Base-by-base conservation (phyloP, 2,888 invertebrate genomes). In the Arrhopalites spinosus region DNA sequence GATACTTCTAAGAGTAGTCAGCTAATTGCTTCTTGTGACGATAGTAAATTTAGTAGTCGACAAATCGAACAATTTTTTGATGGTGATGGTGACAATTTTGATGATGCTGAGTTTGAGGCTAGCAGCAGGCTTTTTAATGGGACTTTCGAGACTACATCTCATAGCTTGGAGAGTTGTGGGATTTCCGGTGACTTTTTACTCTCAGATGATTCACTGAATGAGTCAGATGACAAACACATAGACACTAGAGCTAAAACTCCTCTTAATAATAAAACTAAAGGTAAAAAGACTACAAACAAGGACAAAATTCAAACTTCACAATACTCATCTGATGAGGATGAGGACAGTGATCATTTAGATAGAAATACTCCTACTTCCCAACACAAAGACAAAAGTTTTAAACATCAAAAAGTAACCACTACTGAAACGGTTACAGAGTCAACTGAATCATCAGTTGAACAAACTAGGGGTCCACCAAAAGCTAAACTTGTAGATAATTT, bases 21-120 rank as follows among this genome's bases (percentile, higher is more conserved):
- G 53, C 73, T 64, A 29, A 43, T 50, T 73, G 64, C 73, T 73
- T 73, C 73, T 66, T 17, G 25, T 53, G 63, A n/a, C 47, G 23
- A 11, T 45, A 17, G 8, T 47, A 30, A 25, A 50, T 11, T 30
- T 73, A 47, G 36, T 68, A 15, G 13, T 27, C 50, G 20, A 50
- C n/a, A 50, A 20, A n/a, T 17, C 2, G 50, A 20, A 50, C 7
- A 50, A 20, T 3, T 36, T 50, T 5, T 50, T 50, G 3, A 50
- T 50, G 3, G 50, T 50, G 50, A 15, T 70, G 17, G 50, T 47
- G 70, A 70, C 53, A 53, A 29, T 36, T 25, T 17, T 70, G 56
- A n/a, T 56, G 47, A 47, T 25, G 15, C 68, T 43, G 68, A 70
- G 53, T 56, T 27, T 53, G 15, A 50, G 20, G 56, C 17, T 59